phyloP scores from a whole-genome alignment of 2,888 invertebrate species.

The Rhodophaea formosa region DNA sequence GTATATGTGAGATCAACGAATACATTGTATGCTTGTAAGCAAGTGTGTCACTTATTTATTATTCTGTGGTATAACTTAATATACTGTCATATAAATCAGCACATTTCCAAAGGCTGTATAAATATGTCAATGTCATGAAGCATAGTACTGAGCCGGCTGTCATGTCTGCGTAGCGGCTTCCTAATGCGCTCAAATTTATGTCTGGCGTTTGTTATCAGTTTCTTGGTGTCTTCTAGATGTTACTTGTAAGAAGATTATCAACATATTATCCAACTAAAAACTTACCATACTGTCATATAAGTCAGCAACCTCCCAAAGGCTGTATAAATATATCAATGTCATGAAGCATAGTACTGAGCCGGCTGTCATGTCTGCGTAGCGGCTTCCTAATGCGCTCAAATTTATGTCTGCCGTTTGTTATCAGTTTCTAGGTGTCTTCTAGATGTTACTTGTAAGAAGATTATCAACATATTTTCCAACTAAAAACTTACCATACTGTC shows the following conservation, averaged over 20 bases:
- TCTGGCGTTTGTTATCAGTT: too few species aligned
- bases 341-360: constrained; percentile 3
- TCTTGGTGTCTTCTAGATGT: too few species aligned
- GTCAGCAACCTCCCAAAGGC: constrained; percentile 8
- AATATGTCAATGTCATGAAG: constrained; percentile 8
- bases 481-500: not conserved
- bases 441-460: too few species aligned
- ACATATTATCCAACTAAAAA: too few species aligned
- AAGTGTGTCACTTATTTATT: too few species aligned
- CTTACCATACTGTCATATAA: not conserved
- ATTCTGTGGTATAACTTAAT: too few species aligned
- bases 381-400: constrained; percentile 25
- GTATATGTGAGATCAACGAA: too few species aligned
- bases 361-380: constrained; percentile 5
- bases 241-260: too few species aligned
- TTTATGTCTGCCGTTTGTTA: too few species aligned
- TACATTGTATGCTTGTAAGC: too few species aligned
- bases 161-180: constrained; percentile 10
- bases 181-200: constrained; percentile 29
- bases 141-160: constrained; percentile 1
- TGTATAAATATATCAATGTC: constrained; percentile 4
- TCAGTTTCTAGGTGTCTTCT: too few species aligned
- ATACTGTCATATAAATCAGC: constrained; percentile 4
- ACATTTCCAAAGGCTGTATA: not conserved
- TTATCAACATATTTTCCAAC: too few species aligned